Conservation (phyloP, 1,140 invertebrate species). For the Drosophila parvula region DNA sequence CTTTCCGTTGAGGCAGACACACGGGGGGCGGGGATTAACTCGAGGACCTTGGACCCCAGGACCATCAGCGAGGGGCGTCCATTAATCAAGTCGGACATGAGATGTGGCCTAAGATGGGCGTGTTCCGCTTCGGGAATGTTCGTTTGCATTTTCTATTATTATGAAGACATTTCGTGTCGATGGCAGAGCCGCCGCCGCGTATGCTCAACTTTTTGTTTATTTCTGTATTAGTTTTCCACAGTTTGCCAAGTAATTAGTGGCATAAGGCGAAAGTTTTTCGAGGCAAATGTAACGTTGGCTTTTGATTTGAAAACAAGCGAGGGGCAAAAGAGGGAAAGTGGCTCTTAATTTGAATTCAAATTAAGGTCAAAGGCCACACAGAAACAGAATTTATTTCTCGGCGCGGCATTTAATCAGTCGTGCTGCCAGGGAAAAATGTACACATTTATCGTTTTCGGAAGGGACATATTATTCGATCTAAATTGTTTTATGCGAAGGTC, state of each 20-base stretch:
- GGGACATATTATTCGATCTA: slow-evolving; percentile 61
- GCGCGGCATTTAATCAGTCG: slow-evolving; percentile 66
- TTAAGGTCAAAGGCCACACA: slow-evolving; percentile 71
- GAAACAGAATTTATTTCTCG: slow-evolving; percentile 64
- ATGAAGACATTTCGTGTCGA: slow-evolving; percentile 77
- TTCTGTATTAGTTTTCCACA: slow-evolving; percentile 53
- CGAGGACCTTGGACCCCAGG: slow-evolving; percentile 3
- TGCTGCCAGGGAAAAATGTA: slow-evolving; percentile 46
- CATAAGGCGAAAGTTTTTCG: slow-evolving; percentile 31
- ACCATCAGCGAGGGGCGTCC: slow-evolving; percentile 44
- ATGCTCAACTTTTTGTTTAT: slow-evolving; percentile 54
- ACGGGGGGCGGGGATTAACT: slow-evolving; percentile 27
- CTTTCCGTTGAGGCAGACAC: slow-evolving; percentile 38
- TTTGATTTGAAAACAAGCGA: slow-evolving; percentile 49
- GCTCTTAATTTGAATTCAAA: slow-evolving; percentile 71
- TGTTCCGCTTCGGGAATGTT: slow-evolving; percentile 40
- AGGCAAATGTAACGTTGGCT: slow-evolving; percentile 40
- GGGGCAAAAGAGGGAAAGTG: slow-evolving; percentile 1
- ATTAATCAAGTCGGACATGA: slow-evolving; percentile 74
- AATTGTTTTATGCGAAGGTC: slow-evolving; percentile 67
- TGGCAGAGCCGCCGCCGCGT: slow-evolving; percentile 37
- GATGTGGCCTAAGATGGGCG: slow-evolving; percentile 51
- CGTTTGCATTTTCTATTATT: slow-evolving; percentile 78
- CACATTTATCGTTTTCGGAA: slow-evolving; percentile 65
- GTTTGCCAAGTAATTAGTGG: slow-evolving; percentile 76